Evolutionary conservation across 1,140 invertebrate genomes (phyloP).

Genomic region (Ruditapes philippinarum): DNA sequence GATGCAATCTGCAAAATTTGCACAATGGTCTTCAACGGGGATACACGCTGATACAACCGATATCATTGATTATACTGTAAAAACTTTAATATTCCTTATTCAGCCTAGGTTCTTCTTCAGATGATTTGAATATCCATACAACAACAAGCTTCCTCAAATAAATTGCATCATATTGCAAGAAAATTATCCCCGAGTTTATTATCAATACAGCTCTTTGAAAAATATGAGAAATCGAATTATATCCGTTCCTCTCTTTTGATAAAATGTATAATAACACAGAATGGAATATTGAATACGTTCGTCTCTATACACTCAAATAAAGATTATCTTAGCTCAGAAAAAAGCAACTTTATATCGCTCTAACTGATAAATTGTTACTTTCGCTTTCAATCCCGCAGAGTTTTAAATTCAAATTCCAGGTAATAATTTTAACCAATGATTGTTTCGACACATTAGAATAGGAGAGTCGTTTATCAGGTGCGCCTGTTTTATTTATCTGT

Average conservation of each 20-base stretch:
- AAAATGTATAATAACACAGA: no score
- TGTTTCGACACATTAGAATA: neutral
- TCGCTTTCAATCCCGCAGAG: constrained; percentile 8
- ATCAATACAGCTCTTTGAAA: neutral
- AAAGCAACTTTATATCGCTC: neutral
- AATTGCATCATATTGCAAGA: neutral
- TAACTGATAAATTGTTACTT: neutral
- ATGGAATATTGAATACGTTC: no score
- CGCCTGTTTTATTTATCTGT: constrained; percentile 20
- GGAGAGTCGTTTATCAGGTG: neutral
- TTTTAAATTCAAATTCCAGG: constrained; percentile 29
- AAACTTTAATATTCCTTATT: neutral
- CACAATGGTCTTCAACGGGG: neutral
- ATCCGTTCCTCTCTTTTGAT: no score
- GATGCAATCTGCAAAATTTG: neutral
- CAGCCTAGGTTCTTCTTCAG: neutral
- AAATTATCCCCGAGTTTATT: neutral
- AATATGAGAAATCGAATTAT: neutral
- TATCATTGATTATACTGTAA: neutral
- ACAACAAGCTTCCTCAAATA: neutral
- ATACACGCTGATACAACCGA: neutral
- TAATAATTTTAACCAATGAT: constrained; percentile 20
- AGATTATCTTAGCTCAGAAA: no score
- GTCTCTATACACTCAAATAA: no score
- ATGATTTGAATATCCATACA: neutral